Evolutionary conservation across 2,113 vertebrate genomes (phyloP), one percentile per base, ranked within the genome.

Genomic region (Mellivora capensis): DNA sequence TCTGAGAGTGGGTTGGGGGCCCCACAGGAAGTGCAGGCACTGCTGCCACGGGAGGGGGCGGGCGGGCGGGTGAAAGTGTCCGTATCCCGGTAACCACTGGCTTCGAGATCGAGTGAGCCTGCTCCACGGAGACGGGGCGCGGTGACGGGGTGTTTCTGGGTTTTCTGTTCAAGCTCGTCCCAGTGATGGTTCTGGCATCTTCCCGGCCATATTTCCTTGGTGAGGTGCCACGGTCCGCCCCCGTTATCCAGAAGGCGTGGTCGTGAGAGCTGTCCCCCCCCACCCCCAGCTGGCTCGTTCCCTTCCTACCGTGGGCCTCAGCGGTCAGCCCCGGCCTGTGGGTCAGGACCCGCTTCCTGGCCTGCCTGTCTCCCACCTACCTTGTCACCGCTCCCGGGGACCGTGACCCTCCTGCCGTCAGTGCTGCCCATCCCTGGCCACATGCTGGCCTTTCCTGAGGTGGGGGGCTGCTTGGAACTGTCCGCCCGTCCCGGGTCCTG

Each of bases 81-180:
- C 25, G 25, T 1, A 11, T 34, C 14, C 25, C 2, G 25, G 27
- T 9, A 4, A 2, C 21, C 20, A n/a, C 2, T 76, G 47, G n/a
- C 85, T 44, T 76, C 25, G 0, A 62, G 31, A 10, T 17, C 12
- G 0, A 42, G 29, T 23, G 79, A 64, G 72, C 17, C 18, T 3
- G 18, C 10, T 47, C 64, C 6, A 4, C 0, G 0, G 64, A 21
- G 34, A 15, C 37, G 7, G 4, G 6, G 11, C 0, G 0, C 10
- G 6, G 15, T 4, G 10, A 61, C 12, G 18, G 57, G 47, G 6
- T 10, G n/a, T 62, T 74, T 62, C 42, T 1, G 0, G 34, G 42
- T 5, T 17, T 39, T 87, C 20, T 69, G 42, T n/a, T 49, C 18
- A 21, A 72, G 20, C 37, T 91, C 54, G 14, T 88, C 61, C 14